Percentiles rank a stretch among this genome's conserved stretches.
phyloP scores from a whole-genome alignment of 1,140 invertebrate species.

The Goniozus legneri region DNA sequence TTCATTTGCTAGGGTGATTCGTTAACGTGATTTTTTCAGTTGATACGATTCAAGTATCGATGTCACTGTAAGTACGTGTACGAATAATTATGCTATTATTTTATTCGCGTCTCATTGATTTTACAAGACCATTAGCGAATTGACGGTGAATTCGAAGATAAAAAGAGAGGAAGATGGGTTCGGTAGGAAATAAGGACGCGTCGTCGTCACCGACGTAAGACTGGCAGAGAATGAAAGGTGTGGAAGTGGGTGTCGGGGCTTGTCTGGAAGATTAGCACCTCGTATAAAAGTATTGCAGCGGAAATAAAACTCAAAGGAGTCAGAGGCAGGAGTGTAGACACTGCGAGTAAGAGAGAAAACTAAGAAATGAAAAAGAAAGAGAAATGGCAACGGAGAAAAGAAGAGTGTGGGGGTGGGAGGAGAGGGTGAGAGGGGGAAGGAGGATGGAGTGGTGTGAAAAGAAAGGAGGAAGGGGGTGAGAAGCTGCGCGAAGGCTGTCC shows the following conservation, averaged over 20 bases:
- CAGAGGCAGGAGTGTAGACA: constrained; percentile 1
- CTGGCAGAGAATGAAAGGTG: constrained; percentile 1
- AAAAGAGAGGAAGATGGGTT: neutral
- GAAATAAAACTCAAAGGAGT: neutral
- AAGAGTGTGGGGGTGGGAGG: constrained; percentile 3
- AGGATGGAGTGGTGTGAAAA: neutral
- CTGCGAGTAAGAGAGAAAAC: constrained; percentile 8
- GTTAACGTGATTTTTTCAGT: too few species aligned
- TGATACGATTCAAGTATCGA: too few species aligned
- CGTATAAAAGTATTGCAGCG: constrained; percentile 6
- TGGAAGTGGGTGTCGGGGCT: constrained; percentile 25
- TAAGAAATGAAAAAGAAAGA: constrained; percentile 11
- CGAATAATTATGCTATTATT: too few species aligned
- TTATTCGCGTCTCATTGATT: too few species aligned
- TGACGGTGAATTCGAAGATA: neutral
- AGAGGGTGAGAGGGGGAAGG: constrained; percentile 5
- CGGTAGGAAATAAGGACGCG: neutral
- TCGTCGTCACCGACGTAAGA: neutral
- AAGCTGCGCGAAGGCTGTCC: constrained; percentile 21
- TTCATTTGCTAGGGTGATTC: too few species aligned
- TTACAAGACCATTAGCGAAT: constrained; percentile 8
- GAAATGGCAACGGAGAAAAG: neutral
- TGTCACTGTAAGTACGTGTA: too few species aligned
- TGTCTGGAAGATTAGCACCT: constrained; percentile 55
- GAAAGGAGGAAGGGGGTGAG: constrained; percentile 7